A percentile compares a stretch with the other conserved stretches of the same genome.
Conservation (phyloP, 2,113 vertebrate genomes). For the Equus przewalskii region DNA sequence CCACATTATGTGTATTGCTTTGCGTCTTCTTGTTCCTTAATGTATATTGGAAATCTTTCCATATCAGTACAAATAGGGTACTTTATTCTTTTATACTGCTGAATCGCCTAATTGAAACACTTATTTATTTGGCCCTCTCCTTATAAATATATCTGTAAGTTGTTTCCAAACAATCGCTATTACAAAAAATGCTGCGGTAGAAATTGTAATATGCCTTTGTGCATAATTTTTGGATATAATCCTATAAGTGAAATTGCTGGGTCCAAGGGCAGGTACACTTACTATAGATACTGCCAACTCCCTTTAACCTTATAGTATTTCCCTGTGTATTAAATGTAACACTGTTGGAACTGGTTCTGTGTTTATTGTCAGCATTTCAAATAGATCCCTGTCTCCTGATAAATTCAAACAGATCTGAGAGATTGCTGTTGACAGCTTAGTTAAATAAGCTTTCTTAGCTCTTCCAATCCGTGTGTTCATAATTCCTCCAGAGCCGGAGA, state of each 20-base stretch:
- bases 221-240: constrained; percentile 8
- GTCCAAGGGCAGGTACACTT: not conserved
- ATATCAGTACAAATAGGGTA: not conserved
- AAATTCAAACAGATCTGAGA: constrained; percentile 53
- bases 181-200: not conserved
- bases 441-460: constrained; percentile 57
- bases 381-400: not conserved
- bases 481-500: constrained; percentile 34
- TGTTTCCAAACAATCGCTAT: not conserved
- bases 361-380: constrained; percentile 55
- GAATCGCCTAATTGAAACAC: not conserved
- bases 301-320: not conserved
- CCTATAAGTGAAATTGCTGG: not conserved
- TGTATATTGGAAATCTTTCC: not conserved
- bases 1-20: not conserved
- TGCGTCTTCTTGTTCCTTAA: not conserved
- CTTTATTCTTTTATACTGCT: not conserved
- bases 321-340: not conserved
- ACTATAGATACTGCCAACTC: not conserved
- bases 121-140: not conserved
- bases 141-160: not conserved
- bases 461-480: not conserved
- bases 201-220: not conserved
- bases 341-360: not conserved
- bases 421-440: constrained; percentile 51